These are phyloP conservation scores for Hyphantria cunea DNA, from an alignment of 1,140 invertebrate species.

Conservation along the genomic window DNA sequence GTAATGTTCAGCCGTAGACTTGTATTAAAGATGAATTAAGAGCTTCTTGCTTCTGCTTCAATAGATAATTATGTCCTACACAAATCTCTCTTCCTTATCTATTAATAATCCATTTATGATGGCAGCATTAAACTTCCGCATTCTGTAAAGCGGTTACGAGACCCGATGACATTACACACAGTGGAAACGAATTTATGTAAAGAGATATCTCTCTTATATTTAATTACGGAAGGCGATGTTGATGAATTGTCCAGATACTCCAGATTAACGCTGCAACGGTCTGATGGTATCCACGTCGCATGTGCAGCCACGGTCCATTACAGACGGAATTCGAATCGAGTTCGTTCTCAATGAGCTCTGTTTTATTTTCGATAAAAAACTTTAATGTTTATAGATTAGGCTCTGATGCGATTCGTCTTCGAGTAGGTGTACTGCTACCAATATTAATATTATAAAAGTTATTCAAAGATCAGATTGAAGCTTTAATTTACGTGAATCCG, in stretches of 20 bases:
- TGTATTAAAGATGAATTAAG: too few relatives aligned
- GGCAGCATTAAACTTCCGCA: neutral
- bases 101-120: neutral
- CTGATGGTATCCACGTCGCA: constrained; percentile 65
- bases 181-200: constrained; percentile 13
- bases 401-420: neutral
- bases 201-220: constrained; percentile 18
- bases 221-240: constrained; percentile 38
- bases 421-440: too few relatives aligned
- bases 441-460: too few relatives aligned
- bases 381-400: constrained; percentile 35
- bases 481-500: too few relatives aligned
- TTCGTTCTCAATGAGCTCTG: constrained; percentile 50
- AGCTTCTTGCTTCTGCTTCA: too few relatives aligned
- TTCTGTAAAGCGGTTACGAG: neutral
- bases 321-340: constrained; percentile 32
- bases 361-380: constrained; percentile 37
- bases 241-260: constrained; percentile 53
- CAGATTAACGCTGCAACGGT: constrained; percentile 62
- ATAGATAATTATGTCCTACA: neutral
- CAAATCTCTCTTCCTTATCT: neutral
- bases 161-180: constrained; percentile 11
- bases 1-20: too few relatives aligned
- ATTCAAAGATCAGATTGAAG: too few relatives aligned
- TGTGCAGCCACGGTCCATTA: constrained; percentile 49